A percentile compares a stretch with the other conserved stretches of the same genome.
phyloP scores from a whole-genome alignment of 2,113 vertebrate genomes.

The Perca schrenkii region DNA sequence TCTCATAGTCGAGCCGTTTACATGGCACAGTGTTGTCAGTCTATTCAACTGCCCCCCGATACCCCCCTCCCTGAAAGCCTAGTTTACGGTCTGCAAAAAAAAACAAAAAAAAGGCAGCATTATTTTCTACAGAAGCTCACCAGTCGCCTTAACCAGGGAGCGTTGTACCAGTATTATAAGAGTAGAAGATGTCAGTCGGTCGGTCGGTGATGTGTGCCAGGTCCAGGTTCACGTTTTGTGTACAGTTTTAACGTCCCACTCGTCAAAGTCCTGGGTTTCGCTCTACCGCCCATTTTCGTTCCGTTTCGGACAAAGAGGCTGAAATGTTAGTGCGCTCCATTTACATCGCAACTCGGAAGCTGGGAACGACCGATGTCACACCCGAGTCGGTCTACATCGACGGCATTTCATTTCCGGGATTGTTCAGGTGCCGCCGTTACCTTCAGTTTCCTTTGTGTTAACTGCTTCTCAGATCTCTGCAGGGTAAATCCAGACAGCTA shows the following conservation, averaged over 20 bases:
- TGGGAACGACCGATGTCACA: no score
- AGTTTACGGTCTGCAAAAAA: slow-evolving; percentile 80
- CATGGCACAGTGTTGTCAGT: slow-evolving; percentile 79
- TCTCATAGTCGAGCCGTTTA: slow-evolving; percentile 78
- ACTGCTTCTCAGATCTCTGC: no score
- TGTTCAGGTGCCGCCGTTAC: no score
- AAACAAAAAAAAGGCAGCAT: slow-evolving; percentile 65
- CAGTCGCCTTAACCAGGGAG: slow-evolving; percentile 85
- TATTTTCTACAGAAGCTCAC: slow-evolving; percentile 84
- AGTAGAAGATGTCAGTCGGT: slow-evolving; percentile 64
- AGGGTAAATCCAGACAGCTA: no score
- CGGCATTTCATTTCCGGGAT: no score
- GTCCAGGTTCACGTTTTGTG: slow-evolving; percentile 57
- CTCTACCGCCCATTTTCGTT: slow-evolving; percentile 53
- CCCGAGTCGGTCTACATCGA: no score
- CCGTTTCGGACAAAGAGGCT: slow-evolving; percentile 9
- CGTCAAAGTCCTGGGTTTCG: slow-evolving; percentile 34
- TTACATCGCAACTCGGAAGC: no score
- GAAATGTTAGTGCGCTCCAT: not conserved
- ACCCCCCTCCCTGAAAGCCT: slow-evolving; percentile 75
- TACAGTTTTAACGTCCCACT: slow-evolving; percentile 56
- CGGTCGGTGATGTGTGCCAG: slow-evolving; percentile 69
- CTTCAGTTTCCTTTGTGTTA: no score
- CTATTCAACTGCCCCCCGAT: slow-evolving; percentile 70
- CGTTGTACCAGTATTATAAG: slow-evolving; percentile 67